A percentile compares a stretch with the other conserved stretches of the same genome.
Conservation (phyloP, 2,888 invertebrate genomes). For the Tigriopus californicus region DNA sequence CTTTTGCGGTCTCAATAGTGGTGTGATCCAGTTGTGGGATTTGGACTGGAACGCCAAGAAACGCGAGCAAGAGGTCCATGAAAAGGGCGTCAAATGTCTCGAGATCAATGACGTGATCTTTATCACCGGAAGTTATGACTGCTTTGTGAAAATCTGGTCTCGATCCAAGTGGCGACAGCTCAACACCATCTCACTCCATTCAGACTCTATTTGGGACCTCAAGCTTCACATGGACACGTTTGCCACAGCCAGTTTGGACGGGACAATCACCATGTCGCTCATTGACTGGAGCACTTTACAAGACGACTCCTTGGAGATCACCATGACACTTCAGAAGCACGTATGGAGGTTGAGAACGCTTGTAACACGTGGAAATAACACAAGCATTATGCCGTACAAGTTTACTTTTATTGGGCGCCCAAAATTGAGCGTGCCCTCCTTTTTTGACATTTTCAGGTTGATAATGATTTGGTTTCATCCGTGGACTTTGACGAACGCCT, state of each 20-base stretch:
- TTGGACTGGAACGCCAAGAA: background rate
- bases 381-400: too few species aligned
- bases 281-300: background rate
- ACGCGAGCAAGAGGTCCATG: conserved; percentile 1
- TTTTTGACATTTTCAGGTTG: background rate
- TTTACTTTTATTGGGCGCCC: too few species aligned
- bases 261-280: conserved; percentile 1
- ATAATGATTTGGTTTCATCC: conserved; percentile 7
- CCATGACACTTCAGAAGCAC: too few species aligned
- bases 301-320: too few species aligned
- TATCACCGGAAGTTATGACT: conserved; percentile 19
- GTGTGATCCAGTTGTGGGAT: conserved; percentile 3
- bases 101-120: conserved; percentile 16
- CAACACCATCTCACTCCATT: background rate
- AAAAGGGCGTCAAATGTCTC: conserved; percentile 10
- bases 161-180: background rate
- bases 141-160: conserved; percentile 17
- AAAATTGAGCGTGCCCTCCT: too few species aligned
- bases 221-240: background rate
- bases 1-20: conserved; percentile 1
- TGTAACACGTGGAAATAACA: too few species aligned
- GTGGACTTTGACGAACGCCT: conserved; percentile 6
- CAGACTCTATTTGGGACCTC: conserved; percentile 8
- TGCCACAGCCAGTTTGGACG: conserved; percentile 8
- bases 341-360: background rate